Evolutionary conservation across 1,140 invertebrate genomes (phyloP).

Genomic region (Leptinotarsa texana): DNA sequence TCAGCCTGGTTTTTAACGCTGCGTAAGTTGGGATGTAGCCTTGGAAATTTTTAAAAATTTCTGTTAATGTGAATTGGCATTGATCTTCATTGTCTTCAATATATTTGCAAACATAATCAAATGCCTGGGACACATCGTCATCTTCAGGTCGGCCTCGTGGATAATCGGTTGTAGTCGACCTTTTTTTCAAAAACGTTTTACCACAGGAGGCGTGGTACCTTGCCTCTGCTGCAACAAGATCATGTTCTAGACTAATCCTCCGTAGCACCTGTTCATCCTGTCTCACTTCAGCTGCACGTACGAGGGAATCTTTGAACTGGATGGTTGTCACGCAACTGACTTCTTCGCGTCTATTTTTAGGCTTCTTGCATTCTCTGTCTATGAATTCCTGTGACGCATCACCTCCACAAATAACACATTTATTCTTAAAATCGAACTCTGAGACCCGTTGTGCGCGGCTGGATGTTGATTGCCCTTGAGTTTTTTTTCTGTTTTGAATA

Average conservation of each 20-base stretch:
- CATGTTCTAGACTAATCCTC: slow-evolving; percentile 4
- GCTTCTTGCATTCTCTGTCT: slow-evolving; percentile 6
- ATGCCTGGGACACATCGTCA: slow-evolving; percentile 3
- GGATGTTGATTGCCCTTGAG: neutral
- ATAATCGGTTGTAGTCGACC: neutral
- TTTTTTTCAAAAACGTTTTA: slow-evolving; percentile 7
- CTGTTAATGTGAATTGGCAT: slow-evolving; percentile 7
- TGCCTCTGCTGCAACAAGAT: neutral
- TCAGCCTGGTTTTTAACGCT: neutral
- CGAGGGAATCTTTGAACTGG: slow-evolving; percentile 7
- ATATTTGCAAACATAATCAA: slow-evolving; percentile 8
- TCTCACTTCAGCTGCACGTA: neutral
- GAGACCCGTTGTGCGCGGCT: neutral
- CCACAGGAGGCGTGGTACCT: slow-evolving; percentile 5
- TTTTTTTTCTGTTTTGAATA: slow-evolving; percentile 2
- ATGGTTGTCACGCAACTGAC: neutral
- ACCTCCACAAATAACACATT: slow-evolving; percentile 1
- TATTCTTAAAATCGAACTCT: slow-evolving; percentile 1
- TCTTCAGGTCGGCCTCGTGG: neutral
- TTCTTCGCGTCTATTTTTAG: neutral
- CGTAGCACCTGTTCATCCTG: neutral
- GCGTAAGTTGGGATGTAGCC: neutral
- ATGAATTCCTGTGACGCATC: slow-evolving; percentile 7
- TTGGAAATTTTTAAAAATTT: slow-evolving; percentile 4
- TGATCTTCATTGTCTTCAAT: slow-evolving; percentile 10